Percentiles rank a stretch among this genome's conserved stretches.
phyloP scores from a whole-genome alignment of 1,140 invertebrate species.

The Carcinoscorpius rotundicauda region DNA sequence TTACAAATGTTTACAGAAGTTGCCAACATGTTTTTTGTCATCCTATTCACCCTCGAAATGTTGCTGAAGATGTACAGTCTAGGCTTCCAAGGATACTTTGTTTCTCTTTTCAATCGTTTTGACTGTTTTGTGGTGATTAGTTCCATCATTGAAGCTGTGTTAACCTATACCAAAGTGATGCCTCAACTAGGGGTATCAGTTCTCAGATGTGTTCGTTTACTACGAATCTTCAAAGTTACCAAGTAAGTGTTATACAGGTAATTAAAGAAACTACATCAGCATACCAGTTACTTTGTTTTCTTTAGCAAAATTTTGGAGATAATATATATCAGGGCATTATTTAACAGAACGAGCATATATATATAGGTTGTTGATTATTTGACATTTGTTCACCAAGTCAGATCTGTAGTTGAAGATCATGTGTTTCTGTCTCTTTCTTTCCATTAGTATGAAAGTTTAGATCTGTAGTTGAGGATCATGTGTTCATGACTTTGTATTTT shows the following conservation, averaged over 20 bases:
- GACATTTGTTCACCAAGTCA: too few species aligned
- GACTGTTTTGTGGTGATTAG: constrained; percentile 49
- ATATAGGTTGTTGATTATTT: too few species aligned
- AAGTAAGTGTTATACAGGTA: constrained; percentile 30
- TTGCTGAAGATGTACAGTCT: constrained; percentile 99
- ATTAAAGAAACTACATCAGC: too few species aligned
- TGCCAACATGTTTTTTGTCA: constrained; percentile 96
- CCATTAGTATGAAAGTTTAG: too few species aligned
- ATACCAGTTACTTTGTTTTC: too few species aligned
- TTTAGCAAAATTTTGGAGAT: too few species aligned
- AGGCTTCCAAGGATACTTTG: constrained; percentile 53
- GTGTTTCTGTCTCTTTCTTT: too few species aligned
- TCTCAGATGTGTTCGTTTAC: constrained; percentile 44
- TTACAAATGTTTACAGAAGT: constrained; percentile 45
- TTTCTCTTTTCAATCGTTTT: constrained; percentile 49
- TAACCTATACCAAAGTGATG: constrained; percentile 43
- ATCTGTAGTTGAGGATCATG: too few species aligned
- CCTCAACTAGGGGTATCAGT: constrained; percentile 47
- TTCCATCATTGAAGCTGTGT: constrained; percentile 43
- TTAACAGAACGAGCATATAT: too few species aligned
- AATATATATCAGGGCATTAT: too few species aligned
- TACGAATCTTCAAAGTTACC: constrained; percentile 48
- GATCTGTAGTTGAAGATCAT: too few species aligned
- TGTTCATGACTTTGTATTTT: too few species aligned
- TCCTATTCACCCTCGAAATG: constrained; percentile 97